A percentile compares a stretch with the other conserved stretches of the same genome.
phyloP scores from a whole-genome alignment of 2,113 vertebrate genomes.

The Eonycteris spelaea region DNA sequence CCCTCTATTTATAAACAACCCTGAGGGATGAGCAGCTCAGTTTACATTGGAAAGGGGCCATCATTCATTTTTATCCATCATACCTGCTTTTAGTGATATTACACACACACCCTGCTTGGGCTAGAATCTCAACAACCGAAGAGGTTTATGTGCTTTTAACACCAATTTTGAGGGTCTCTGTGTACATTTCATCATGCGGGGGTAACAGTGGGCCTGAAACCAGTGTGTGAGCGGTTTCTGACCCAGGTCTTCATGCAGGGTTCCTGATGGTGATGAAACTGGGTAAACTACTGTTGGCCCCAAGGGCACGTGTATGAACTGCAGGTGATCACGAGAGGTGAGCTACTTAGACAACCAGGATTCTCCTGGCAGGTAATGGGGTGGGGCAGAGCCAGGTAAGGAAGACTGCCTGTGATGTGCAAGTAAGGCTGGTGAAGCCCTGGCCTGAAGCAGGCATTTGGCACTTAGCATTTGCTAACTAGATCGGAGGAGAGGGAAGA shows the following conservation, averaged over 20 bases:
- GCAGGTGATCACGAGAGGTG: background rate
- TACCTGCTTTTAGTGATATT: conserved; percentile 89
- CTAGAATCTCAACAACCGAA: conserved; percentile 86
- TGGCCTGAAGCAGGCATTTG: background rate
- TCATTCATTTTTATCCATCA: conserved; percentile 87
- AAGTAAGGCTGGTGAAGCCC: background rate
- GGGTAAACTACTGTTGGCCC: conserved; percentile 71
- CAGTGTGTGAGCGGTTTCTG: conserved; percentile 54
- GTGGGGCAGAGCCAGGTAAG: background rate
- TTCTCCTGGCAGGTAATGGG: background rate
- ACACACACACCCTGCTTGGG: conserved; percentile 82
- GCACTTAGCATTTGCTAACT: background rate
- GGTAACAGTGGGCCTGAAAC: conserved; percentile 67
- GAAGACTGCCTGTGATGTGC: background rate
- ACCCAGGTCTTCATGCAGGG: conserved; percentile 55
- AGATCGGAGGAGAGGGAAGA: background rate
- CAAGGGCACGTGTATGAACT: conserved; percentile 48
- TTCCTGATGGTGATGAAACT: conserved; percentile 27
- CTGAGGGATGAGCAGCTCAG: conserved; percentile 85
- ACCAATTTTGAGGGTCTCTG: conserved; percentile 85
- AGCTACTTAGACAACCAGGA: background rate
- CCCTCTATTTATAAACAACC: conserved; percentile 86
- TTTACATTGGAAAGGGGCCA: conserved; percentile 86
- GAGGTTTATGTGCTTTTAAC: conserved; percentile 90
- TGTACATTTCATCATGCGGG: conserved; percentile 83